Evolutionary conservation across 2,797 vertebrate species (phyloP).

Genomic region (Urocyon cinereoargenteus): DNA sequence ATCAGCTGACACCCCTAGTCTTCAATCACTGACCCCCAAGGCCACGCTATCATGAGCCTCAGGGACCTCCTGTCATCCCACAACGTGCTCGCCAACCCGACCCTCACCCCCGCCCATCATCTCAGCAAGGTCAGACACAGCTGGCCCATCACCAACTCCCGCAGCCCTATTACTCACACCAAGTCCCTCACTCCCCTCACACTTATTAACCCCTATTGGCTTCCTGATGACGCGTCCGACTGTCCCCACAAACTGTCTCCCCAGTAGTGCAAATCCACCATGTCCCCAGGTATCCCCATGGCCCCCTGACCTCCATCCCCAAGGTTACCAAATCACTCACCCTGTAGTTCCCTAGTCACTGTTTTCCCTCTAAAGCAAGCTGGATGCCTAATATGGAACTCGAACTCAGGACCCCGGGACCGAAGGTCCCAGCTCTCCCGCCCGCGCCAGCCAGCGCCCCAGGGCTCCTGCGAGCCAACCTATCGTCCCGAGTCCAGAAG

Average conservation of each 20-base stretch:
- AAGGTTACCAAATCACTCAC: not conserved
- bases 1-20: not conserved
- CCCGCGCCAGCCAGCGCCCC: not conserved
- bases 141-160: not conserved
- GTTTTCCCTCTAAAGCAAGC: not conserved
- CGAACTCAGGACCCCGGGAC: not conserved
- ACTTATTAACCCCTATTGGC: not conserved
- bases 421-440: too few species aligned
- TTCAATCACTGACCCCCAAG: too few species aligned
- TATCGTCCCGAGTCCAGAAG: too few species aligned
- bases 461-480: too few species aligned
- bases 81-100: not conserved
- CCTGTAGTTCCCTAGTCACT: not conserved
- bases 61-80: not conserved
- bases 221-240: not conserved
- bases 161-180: too few species aligned
- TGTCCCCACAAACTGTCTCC: not conserved
- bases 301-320: not conserved
- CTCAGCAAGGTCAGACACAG: not conserved
- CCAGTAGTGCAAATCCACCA: not conserved
- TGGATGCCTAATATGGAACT: rapidly evolving
- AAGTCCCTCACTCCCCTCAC: not conserved
- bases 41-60: not conserved
- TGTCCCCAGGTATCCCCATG: not conserved
- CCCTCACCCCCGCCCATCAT: not conserved